These are phyloP conservation scores for Cosmopolites sordidus DNA, from an alignment of 2,888 invertebrate genomes.

Conservation along the genomic window DNA sequence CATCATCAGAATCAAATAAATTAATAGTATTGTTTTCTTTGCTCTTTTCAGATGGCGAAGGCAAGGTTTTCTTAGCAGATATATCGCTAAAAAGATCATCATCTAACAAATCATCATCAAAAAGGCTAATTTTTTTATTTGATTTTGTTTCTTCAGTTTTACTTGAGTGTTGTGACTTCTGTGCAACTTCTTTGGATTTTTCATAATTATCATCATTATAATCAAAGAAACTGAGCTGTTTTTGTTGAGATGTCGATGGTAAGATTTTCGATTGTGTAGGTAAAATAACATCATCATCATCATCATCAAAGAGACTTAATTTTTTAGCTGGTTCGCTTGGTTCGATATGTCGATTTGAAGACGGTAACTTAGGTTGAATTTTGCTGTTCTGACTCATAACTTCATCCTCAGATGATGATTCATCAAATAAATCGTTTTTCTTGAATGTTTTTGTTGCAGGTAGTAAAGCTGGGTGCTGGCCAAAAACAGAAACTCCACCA, in stretches of 20 bases:
- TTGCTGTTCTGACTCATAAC: not conserved
- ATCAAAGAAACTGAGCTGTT: constrained; percentile 37
- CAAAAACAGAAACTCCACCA: constrained; percentile 59
- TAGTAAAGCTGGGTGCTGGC: constrained; percentile 32
- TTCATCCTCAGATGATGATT: constrained; percentile 14
- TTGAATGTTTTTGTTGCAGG: constrained; percentile 1
- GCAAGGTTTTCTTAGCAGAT: not conserved
- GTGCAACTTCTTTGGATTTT: not conserved
- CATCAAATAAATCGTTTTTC: constrained; percentile 21
- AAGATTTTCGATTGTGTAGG: not conserved
- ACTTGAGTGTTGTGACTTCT: not conserved
- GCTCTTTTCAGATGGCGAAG: too few relatives aligned
- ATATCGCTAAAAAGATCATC: constrained; percentile 4
- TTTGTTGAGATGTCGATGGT: constrained; percentile 4
- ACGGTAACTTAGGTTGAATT: too few relatives aligned
- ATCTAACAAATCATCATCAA: constrained; percentile 27
- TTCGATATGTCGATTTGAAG: too few relatives aligned
- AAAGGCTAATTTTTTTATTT: constrained; percentile 29
- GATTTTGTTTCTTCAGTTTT: not conserved
- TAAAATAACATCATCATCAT: constrained; percentile 6
- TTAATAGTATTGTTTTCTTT: constrained; percentile 11
- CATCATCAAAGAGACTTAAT: constrained; percentile 12
- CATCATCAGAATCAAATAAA: constrained; percentile 29
- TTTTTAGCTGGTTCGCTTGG: constrained; percentile 5
- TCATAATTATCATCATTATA: constrained; percentile 27